A percentile compares a stretch with the other conserved stretches of the same genome.
Evolutionary conservation across 2,113 vertebrate species (phyloP).

Genomic region (Petrocephalus zakoni): DNA sequence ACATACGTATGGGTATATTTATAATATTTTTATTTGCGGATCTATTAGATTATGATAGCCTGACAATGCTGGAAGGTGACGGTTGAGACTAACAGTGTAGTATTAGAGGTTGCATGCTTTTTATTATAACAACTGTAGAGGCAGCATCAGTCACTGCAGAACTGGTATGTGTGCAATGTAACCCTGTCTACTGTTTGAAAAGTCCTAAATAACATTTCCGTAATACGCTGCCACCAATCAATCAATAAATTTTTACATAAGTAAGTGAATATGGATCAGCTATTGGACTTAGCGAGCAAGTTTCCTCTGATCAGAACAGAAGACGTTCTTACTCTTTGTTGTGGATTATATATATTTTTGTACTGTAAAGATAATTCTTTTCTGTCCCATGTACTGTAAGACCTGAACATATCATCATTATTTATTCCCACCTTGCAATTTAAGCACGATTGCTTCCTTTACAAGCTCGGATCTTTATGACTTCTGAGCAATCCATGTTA

Average conservation of each 20-base stretch:
- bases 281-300: background rate
- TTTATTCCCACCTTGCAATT: slow-evolving; percentile 7
- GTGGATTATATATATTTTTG: slow-evolving; percentile 6
- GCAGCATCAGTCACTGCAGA: slow-evolving; percentile 14
- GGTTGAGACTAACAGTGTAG: slow-evolving; percentile 27
- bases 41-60: slow-evolving; percentile 30
- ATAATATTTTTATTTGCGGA: slow-evolving; percentile 23
- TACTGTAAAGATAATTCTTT: slow-evolving; percentile 9
- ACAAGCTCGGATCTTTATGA: background rate
- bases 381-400: slow-evolving; percentile 18
- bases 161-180: slow-evolving; percentile 14
- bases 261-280: background rate
- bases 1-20: slow-evolving; percentile 27
- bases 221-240: slow-evolving; percentile 14
- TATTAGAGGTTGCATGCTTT: slow-evolving; percentile 36
- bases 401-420: slow-evolving; percentile 9
- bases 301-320: background rate
- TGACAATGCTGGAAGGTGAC: slow-evolving; percentile 29
- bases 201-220: slow-evolving; percentile 10
- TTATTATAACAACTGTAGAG: slow-evolving; percentile 23
- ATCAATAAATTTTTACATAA: background rate
- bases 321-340: background rate
- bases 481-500: background rate
- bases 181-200: slow-evolving; percentile 13
- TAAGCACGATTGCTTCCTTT: slow-evolving; percentile 5